These are phyloP conservation scores for Coracopsis vasa DNA, from an alignment of 2,113 vertebrate species.

Conservation along the genomic window DNA sequence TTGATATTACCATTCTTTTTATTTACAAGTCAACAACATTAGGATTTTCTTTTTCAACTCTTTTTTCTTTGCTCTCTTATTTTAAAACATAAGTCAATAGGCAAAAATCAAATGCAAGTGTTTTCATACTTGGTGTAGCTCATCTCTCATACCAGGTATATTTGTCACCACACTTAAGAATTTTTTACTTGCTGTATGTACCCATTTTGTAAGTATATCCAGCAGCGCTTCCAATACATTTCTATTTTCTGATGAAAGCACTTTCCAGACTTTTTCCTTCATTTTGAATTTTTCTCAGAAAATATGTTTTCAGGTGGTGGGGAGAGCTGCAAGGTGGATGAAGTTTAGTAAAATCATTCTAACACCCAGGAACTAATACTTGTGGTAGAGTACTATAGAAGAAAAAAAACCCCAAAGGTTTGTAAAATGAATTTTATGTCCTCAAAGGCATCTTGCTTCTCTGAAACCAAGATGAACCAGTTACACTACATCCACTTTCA, in stretches of 20 bases:
- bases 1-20: not conserved
- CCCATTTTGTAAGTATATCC: not conserved
- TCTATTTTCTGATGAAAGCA: not conserved
- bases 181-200: not conserved
- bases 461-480: conserved; percentile 20
- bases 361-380: not conserved
- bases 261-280: not conserved
- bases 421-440: not conserved
- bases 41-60: not conserved
- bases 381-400: not conserved
- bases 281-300: not conserved
- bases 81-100: not conserved
- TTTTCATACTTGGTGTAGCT: not conserved
- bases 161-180: not conserved
- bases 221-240: not conserved
- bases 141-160: not conserved
- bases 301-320: not conserved
- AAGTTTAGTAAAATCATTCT: not conserved
- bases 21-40: not conserved
- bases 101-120: not conserved
- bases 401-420: not conserved
- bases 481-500: not conserved
- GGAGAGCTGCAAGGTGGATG: not conserved
- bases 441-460: conserved; percentile 32
- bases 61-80: not conserved